Evolutionary conservation across 2,797 vertebrate genomes (phyloP).

Genomic region (Florisuga fusca): DNA sequence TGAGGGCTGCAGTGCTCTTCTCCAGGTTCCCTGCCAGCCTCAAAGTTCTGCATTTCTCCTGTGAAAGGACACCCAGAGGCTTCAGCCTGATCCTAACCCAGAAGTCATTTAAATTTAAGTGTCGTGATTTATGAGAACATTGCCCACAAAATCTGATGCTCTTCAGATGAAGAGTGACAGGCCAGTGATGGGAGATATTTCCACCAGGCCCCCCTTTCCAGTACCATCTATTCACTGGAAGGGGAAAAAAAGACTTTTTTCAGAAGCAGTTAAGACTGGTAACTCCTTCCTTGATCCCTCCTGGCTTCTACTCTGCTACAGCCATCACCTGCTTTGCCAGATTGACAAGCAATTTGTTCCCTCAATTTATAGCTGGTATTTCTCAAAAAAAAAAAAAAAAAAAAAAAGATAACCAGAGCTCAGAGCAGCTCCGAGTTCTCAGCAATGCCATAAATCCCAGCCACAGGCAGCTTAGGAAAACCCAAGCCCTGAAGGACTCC

Average conservation of each 20-base stretch:
- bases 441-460: not conserved
- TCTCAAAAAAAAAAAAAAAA: too few relatives aligned
- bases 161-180: not conserved
- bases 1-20: not conserved
- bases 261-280: too few relatives aligned
- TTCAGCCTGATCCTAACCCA: not conserved
- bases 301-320: not conserved
- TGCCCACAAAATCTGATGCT: not conserved
- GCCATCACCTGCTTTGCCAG: not conserved
- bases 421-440: not conserved
- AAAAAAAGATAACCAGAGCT: not conserved
- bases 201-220: not conserved
- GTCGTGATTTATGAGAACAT: not conserved
- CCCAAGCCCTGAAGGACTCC: not conserved
- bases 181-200: not conserved
- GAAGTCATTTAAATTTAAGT: not conserved
- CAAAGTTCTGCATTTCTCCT: not conserved
- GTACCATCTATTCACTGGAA: not conserved
- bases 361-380: not conserved
- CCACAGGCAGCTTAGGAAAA: not conserved
- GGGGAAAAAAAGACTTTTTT: not conserved
- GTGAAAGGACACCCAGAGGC: not conserved
- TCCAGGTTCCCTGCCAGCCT: not conserved
- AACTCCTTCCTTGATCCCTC: not conserved
- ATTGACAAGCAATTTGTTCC: not conserved